Base-by-base conservation (phyloP, 2,888 invertebrate genomes). In the Pherbina coryleti region DNA sequence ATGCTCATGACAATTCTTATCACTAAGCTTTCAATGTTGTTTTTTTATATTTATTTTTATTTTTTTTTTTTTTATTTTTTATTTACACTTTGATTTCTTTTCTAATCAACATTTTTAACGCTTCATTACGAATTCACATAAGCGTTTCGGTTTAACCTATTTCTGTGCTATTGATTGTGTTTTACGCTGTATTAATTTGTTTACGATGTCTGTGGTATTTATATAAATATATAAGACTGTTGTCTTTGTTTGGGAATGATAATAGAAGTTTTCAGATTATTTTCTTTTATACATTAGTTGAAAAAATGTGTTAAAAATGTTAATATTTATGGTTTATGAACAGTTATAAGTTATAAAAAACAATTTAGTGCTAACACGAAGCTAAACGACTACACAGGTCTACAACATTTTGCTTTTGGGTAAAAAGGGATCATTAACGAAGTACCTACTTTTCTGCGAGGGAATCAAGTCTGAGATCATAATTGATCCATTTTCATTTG, bases 81-180 rank as follows among this genome's bases (percentile, higher is more conserved):
- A 25, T 22, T 57, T 4, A 25, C 28, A 25, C 60, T 17, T 22
- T 69, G 19, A 25, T 14, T 49, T 53, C 2, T 3, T 28, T 71
- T 77, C 60, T 75, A 75, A 72, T 77, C 53, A 19, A 71, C 8
- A 5, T 51, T 69, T 62, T 79, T 57, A 55, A 76, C 73, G 78
- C 60, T 75, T 80, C 76, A 79, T 78, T 79, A 73, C 31, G 44
- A 22, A 80, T 79, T 75, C 80, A 70, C 31, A 62, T 60, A 60
- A 76, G 74, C 76, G 53, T 76, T 78, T 70, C 75, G 67, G 70
- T 69, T 79, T 79, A 78, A 79, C 79, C 79, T 57, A 78, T 73
- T 76, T 79, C 3, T 44, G 11, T 44, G 44, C 25, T 60, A 60
- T 60, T 57, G 11, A 9, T 22, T 60, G 4, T 60, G 22, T 60